Conservation (phyloP, 2,888 invertebrate species). For the Anagyrus pseudococci region DNA sequence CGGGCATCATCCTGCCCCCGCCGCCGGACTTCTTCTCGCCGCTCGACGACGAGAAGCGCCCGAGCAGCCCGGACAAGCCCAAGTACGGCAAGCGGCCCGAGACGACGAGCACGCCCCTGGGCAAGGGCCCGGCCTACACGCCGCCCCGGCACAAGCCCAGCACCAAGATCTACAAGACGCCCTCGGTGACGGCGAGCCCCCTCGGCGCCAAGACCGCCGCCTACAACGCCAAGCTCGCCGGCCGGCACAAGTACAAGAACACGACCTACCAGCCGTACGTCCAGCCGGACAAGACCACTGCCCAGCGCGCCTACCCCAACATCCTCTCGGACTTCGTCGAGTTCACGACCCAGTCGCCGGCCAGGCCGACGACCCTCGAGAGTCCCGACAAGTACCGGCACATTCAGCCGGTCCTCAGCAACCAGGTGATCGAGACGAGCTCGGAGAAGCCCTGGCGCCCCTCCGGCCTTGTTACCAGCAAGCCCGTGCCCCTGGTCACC, state of each 20-base stretch:
- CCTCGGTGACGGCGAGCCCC: slow-evolving; percentile 34
- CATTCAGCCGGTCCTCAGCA: slow-evolving; percentile 43
- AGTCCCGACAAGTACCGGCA: slow-evolving; percentile 42
- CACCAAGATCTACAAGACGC: slow-evolving; percentile 46
- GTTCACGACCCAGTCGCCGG: slow-evolving; percentile 46
- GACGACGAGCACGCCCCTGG: slow-evolving; percentile 41
- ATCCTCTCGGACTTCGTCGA: slow-evolving; percentile 38
- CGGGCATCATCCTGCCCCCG: slow-evolving; percentile 86
- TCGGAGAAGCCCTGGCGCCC: slow-evolving; percentile 57
- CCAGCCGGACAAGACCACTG: slow-evolving; percentile 38
- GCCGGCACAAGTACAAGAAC: slow-evolving; percentile 27
- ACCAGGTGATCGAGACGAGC: slow-evolving; percentile 54
- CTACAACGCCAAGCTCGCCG: slow-evolving; percentile 26
- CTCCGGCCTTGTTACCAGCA: slow-evolving; percentile 65
- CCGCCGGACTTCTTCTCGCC: slow-evolving; percentile 87
- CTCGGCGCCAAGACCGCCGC: slow-evolving; percentile 46
- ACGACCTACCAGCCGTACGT: slow-evolving; percentile 26
- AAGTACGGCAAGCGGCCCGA: slow-evolving; percentile 13
- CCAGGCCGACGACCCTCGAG: slow-evolving; percentile 38
- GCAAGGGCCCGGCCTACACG: slow-evolving; percentile 42
- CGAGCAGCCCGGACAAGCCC: slow-evolving; percentile 35
- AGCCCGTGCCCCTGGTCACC: slow-evolving; percentile 70
- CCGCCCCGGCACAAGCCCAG: slow-evolving; percentile 49
- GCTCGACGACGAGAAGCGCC: slow-evolving; percentile 64
- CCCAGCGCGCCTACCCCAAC: slow-evolving; percentile 29